A percentile compares a stretch with the other conserved stretches of the same genome.
Conservation (phyloP, 2,113 vertebrate species). For the Vombatus ursinus region DNA sequence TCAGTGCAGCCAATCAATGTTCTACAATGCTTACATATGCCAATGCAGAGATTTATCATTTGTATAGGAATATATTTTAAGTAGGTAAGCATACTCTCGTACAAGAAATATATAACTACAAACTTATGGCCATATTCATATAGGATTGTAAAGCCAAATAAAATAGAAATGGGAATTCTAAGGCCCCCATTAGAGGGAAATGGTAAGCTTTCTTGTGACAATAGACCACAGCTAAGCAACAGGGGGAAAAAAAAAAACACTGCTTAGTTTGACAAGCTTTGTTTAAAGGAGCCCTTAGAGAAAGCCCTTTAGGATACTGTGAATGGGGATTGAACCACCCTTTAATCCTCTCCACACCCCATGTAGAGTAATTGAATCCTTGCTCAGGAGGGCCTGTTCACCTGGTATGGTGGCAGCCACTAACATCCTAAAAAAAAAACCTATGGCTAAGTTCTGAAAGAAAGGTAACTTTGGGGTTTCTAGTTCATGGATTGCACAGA, state of each 20-base stretch:
- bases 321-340: constrained; percentile 81
- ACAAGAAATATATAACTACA: background rate
- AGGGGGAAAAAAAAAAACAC: constrained; percentile 79
- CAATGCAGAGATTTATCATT: background rate
- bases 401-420: constrained; percentile 79
- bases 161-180: constrained; percentile 74
- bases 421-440: constrained; percentile 82
- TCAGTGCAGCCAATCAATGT: background rate
- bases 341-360: constrained; percentile 82
- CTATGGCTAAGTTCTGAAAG: constrained; percentile 63
- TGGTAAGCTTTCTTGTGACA: constrained; percentile 80
- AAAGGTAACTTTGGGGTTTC: constrained; percentile 58
- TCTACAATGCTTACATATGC: background rate
- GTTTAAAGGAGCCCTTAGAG: constrained; percentile 79
- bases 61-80: background rate
- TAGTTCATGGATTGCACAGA: constrained; percentile 50
- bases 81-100: background rate
- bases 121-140: constrained; percentile 41
- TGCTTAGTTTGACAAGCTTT: constrained; percentile 85
- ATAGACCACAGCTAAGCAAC: constrained; percentile 79
- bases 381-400: constrained; percentile 79
- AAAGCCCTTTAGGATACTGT: constrained; percentile 76
- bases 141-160: constrained; percentile 39
- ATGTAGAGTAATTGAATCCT: constrained; percentile 84
- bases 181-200: constrained; percentile 83